phyloP scores from a whole-genome alignment of 2,888 invertebrate species.

The Catocala sponsa region DNA sequence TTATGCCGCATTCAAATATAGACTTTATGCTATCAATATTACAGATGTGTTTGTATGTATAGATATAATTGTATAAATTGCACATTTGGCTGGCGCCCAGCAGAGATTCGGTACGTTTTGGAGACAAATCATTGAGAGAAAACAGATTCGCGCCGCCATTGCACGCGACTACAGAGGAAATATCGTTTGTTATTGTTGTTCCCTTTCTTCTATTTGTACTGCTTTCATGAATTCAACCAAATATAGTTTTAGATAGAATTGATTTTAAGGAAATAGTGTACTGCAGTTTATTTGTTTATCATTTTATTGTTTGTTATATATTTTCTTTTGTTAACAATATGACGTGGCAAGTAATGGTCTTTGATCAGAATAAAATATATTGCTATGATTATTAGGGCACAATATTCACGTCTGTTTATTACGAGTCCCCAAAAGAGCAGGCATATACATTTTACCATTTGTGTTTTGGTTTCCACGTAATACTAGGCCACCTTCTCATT shows the following conservation, averaged over 20 bases:
- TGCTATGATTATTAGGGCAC: too few species aligned
- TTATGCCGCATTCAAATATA: conserved; percentile 30
- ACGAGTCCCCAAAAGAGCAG: too few species aligned
- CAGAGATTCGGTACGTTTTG: conserved; percentile 80
- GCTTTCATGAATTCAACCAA: conserved; percentile 53
- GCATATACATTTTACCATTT: too few species aligned
- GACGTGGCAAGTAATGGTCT: too few species aligned
- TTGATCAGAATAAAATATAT: too few species aligned
- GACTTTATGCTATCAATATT: conserved; percentile 43
- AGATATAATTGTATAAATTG: conserved; percentile 62
- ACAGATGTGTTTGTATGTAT: conserved; percentile 37
- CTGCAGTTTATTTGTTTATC: conserved; percentile 7
- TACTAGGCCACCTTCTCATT: too few species aligned
- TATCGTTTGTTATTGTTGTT: conserved; percentile 76
- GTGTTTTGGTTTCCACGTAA: too few species aligned
- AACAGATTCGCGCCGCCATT: conserved; percentile 83
- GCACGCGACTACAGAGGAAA: conserved; percentile 66
- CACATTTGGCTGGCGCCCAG: conserved; percentile 84
- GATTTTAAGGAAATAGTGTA: conserved; percentile 21
- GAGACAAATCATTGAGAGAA: conserved; percentile 86
- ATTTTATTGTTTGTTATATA: conserved; percentile 8
- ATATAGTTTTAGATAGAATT: conserved; percentile 52
- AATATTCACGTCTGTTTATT: too few species aligned
- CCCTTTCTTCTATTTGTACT: conserved; percentile 57
- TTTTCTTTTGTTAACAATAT: too few species aligned